These are phyloP conservation scores for Zeuzera pyrina DNA, from an alignment of 2,888 invertebrate species.

Conservation along the genomic window DNA sequence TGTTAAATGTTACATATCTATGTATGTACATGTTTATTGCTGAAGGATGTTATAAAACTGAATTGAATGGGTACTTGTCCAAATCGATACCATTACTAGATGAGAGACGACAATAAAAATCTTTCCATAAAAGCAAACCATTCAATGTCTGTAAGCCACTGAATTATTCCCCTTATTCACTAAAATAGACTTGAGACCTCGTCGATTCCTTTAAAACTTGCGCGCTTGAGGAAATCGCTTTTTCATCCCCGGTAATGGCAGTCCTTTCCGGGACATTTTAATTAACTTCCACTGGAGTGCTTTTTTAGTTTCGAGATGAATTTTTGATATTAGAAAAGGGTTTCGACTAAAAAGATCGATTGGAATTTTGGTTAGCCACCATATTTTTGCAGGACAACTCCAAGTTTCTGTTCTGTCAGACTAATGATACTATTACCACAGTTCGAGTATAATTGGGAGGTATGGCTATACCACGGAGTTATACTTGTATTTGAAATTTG, in stretches of 20 bases:
- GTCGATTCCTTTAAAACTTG: slow-evolving; percentile 56
- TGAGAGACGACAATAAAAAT: slow-evolving; percentile 37
- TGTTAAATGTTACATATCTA: too few relatives aligned
- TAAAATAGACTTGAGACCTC: slow-evolving; percentile 44
- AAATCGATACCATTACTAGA: slow-evolving; percentile 22
- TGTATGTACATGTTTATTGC: too few relatives aligned
- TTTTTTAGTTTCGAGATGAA: slow-evolving; percentile 53
- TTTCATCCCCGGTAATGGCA: slow-evolving; percentile 65
- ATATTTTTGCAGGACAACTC: too few relatives aligned
- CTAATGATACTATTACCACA: too few relatives aligned
- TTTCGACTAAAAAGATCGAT: background rate
- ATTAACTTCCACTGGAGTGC: slow-evolving; percentile 51
- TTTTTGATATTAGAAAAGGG: slow-evolving; percentile 36
- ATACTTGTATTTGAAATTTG: too few relatives aligned
- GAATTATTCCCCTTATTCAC: slow-evolving; percentile 31
- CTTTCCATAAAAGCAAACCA: slow-evolving; percentile 42
- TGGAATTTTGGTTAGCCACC: too few relatives aligned
- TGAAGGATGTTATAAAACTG: too few relatives aligned
- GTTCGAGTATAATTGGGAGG: too few relatives aligned
- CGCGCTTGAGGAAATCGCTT: slow-evolving; percentile 62
- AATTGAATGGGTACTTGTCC: too few relatives aligned
- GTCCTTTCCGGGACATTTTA: slow-evolving; percentile 60
- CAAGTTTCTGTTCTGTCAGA: background rate
- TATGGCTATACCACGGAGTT: too few relatives aligned
- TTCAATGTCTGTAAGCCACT: slow-evolving; percentile 45